Percentiles rank a stretch among this genome's conserved stretches.
These are phyloP conservation scores for Caenorhabditis wallacei DNA, from an alignment of 2,888 invertebrate species.

Conservation along the genomic window DNA sequence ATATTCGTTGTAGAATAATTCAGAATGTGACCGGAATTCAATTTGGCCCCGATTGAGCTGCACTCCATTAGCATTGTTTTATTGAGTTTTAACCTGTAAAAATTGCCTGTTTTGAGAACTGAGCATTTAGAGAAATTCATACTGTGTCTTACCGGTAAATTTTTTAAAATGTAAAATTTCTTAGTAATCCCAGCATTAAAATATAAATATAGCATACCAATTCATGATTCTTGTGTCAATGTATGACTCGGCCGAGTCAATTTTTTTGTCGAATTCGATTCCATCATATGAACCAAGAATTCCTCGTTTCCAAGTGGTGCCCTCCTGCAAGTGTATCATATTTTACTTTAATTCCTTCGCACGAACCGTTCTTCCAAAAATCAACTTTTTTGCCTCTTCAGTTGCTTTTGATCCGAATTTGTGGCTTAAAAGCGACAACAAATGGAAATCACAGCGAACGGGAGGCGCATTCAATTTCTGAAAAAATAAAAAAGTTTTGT, in stretches of 20 bases:
- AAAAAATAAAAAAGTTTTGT: not conserved
- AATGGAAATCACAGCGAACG: not conserved
- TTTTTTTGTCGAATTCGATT: not conserved
- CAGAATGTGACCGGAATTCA: not conserved
- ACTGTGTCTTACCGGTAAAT: no score
- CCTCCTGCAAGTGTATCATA: not conserved
- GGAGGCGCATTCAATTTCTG: not conserved
- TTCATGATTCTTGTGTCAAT: not conserved
- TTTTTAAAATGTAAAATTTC: no score
- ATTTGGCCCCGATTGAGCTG: not conserved
- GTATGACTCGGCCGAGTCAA: not conserved
- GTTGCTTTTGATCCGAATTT: not conserved
- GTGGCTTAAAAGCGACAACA: not conserved
- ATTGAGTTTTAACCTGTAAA: not conserved
- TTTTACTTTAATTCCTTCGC: not conserved
- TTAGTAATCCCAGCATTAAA: no score
- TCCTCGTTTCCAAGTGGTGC: not conserved
- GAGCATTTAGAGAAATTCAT: no score
- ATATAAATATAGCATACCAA: not conserved
- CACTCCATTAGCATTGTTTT: not conserved
- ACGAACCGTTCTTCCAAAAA: not conserved
- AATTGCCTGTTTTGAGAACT: no score
- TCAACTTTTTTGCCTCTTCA: not conserved
- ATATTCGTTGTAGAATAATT: not conserved
- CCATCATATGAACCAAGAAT: not conserved